Percentiles rank a stretch among this genome's conserved stretches.
These are phyloP conservation scores for Neomorphus geoffroyi DNA, from an alignment of 2,797 vertebrate genomes.

Conservation along the genomic window DNA sequence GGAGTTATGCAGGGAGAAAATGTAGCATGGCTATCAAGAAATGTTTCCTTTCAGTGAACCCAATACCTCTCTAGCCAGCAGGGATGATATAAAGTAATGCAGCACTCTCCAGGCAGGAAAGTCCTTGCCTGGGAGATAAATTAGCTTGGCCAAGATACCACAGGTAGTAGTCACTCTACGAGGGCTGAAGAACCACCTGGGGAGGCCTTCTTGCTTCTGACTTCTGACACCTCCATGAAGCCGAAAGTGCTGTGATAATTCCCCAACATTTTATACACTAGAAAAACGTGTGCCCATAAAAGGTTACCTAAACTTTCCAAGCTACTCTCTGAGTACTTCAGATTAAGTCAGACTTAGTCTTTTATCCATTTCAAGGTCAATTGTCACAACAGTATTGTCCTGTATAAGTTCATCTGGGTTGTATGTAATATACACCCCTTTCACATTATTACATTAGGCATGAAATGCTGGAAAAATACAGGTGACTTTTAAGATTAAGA, in stretches of 20 bases:
- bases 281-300: not conserved
- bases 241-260: not conserved
- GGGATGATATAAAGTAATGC: not conserved
- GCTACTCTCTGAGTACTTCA: not conserved
- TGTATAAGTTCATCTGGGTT: not conserved
- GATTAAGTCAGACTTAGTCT: not conserved
- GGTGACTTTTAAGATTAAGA: constrained; percentile 18
- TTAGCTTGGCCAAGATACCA: not conserved
- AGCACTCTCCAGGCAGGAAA: not conserved
- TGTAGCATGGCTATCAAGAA: not conserved
- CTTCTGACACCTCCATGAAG: not conserved
- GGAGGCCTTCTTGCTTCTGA: not conserved
- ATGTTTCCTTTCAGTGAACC: not conserved
- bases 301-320: not conserved
- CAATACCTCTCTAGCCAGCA: not conserved
- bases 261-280: not conserved
- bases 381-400: not conserved
- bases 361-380: not conserved
- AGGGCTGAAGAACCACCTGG: not conserved
- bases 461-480: constrained; percentile 9
- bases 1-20: not conserved
- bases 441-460: not conserved
- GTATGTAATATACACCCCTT: not conserved
- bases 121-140: not conserved
- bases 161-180: not conserved